Evolutionary conservation across 2,113 vertebrate species (phyloP), one percentile per base, ranked within the genome.

Genomic region (Mellivora capensis): DNA sequence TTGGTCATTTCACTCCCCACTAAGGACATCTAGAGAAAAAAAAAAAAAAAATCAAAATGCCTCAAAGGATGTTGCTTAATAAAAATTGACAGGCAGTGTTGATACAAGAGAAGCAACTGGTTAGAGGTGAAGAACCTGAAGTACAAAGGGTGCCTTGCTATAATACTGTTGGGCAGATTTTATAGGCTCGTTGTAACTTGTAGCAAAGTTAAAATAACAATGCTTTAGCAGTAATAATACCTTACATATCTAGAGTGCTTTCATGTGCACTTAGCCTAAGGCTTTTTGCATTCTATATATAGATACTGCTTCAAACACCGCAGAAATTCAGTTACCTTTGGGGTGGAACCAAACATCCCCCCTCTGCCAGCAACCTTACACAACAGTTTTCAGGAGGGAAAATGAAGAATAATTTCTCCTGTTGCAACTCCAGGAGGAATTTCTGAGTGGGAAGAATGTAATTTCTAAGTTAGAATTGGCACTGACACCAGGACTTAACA

Each of bases 31-130:
- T 74, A 97, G 91, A 98, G 95, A 95, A 82, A 93, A 95, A 89
- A 86, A 61, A 89, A 88, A 90, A 95, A 89, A 84, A 62, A 89
- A 87, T 81, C 57, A 98, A 97, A 98, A 97, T 97, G 47, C 93
- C 97, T 98, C 94, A 96, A 97, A 98, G 98, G 98, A 98, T 96
- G 98, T 98, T 98, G 97, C 98, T 98, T 98, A 98, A 98, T 99
- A 98, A 98, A 98, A 98, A 98, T 95, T 95, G 98, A 95, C 97
- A 97, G 98, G 98, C 97, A 98, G 96, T 97, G 97, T 98, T 98
- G 98, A 98, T 84, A 85, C 74, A 95, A 97, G 95, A 98, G 90
- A 97, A 96, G 82, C 81, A 96, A 64, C 80, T 76, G 94, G 54
- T 97, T 94, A 97, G 93, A 98, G 96, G 96, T 39, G 57, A 79